phyloP scores from a whole-genome alignment of 2,113 vertebrate genomes.

The Cromileptes altivelis region DNA sequence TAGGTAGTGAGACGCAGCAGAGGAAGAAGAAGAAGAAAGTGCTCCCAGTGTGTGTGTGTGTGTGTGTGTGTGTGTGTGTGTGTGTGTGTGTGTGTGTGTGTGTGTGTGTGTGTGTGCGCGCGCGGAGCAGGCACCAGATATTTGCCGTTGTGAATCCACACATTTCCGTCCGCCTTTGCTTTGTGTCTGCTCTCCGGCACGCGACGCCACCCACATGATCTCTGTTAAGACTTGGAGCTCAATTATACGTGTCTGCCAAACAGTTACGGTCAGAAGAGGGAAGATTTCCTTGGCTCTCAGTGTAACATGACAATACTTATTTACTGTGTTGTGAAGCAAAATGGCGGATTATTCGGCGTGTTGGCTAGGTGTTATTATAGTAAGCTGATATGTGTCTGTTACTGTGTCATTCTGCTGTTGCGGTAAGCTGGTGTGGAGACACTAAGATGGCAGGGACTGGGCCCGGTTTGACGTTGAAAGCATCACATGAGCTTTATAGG shows the following conservation, averaged over 20 bases:
- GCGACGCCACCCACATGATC: conserved; percentile 56
- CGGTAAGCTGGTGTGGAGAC: conserved; percentile 70
- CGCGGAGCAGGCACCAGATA: conserved; percentile 23
- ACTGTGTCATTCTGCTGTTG: conserved; percentile 55
- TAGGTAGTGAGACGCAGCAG: conserved; percentile 15
- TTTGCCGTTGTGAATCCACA: conserved; percentile 21
- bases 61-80: conserved; percentile 28
- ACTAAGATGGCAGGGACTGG: conserved; percentile 75
- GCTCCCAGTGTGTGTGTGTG: conserved; percentile 33
- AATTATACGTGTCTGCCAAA: conserved; percentile 54
- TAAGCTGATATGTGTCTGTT: conserved; percentile 76
- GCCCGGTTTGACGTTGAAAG: conserved; percentile 49
- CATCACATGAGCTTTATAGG: conserved; percentile 48
- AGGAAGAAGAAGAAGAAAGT: conserved; percentile 4
- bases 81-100: conserved; percentile 28
- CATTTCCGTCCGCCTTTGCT: conserved; percentile 18
- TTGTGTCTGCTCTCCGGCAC: conserved; percentile 48
- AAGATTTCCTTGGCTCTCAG: conserved; percentile 31
- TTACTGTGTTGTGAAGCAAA: conserved; percentile 56
- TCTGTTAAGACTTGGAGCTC: conserved; percentile 46
- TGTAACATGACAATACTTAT: conserved; percentile 58
- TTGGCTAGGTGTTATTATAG: conserved; percentile 68
- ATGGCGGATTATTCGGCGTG: conserved; percentile 55
- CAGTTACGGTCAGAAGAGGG: conserved; percentile 43
- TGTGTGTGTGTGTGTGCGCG: conserved; percentile 29